phyloP scores from a whole-genome alignment of 2,888 invertebrate species.

The Epistrophella euchroma region DNA sequence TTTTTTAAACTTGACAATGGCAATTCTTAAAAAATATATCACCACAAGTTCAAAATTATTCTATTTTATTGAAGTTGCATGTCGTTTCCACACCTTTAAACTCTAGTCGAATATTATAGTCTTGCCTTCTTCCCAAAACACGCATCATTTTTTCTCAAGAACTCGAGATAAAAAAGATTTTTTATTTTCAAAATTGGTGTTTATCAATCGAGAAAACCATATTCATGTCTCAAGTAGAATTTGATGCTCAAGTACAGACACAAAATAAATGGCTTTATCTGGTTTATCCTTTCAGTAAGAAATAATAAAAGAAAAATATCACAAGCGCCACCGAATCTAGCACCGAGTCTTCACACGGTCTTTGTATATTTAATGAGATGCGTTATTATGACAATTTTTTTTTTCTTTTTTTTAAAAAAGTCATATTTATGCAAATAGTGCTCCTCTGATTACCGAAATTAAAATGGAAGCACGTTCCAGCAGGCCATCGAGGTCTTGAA shows the following conservation, averaged over 20 bases:
- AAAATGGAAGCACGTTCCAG: conserved; percentile 65
- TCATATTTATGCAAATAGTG: conserved; percentile 53
- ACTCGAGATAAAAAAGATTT: not conserved
- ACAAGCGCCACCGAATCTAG: not conserved
- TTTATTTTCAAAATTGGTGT: conserved; percentile 9
- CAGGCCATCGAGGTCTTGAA: conserved; percentile 21
- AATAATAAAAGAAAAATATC: not conserved
- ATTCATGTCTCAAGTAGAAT: conserved; percentile 43
- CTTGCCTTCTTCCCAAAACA: no score
- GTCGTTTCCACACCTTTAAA: not conserved
- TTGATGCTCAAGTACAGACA: conserved; percentile 22
- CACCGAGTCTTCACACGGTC: not conserved
- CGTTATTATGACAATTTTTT: conserved; percentile 16
- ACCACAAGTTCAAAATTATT: not conserved
- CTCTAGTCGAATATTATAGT: not conserved
- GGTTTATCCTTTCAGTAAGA: not conserved
- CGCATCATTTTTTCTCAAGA: not conserved
- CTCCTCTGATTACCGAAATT: conserved; percentile 67
- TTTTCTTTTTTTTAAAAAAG: conserved; percentile 31
- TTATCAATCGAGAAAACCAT: conserved; percentile 24
- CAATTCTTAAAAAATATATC: no score
- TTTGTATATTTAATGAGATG: conserved; percentile 47
- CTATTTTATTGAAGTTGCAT: not conserved
- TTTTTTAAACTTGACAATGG: no score
- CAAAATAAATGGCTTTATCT: conserved; percentile 28